A percentile compares a stretch with the other conserved stretches of the same genome.
These are phyloP conservation scores for Spea multiplicata DNA, from an alignment of 2,113 vertebrate species.

Conservation along the genomic window DNA sequence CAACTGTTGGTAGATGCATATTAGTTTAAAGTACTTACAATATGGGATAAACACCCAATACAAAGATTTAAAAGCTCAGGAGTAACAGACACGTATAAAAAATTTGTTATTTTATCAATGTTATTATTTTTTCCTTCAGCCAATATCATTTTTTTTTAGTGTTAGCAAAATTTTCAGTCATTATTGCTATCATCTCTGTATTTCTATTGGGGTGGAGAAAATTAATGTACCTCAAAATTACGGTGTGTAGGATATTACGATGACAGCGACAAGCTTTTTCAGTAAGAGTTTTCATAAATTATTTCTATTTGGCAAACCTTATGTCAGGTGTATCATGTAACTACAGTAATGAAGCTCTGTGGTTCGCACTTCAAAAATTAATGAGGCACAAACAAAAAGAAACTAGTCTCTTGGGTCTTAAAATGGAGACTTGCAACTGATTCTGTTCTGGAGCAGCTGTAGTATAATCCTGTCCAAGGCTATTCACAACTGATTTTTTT, in stretches of 20 bases:
- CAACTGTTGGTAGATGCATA: too few relatives aligned
- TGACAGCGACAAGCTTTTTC: constrained; percentile 9
- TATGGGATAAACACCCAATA: too few relatives aligned
- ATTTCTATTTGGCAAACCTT: constrained; percentile 32
- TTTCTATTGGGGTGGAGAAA: not conserved
- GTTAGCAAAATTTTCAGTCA: not conserved
- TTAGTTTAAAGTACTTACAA: too few relatives aligned
- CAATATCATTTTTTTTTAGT: constrained; percentile 5
- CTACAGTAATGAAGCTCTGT: constrained; percentile 20
- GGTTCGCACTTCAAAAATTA: constrained; percentile 37
- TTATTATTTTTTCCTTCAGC: not conserved
- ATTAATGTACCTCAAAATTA: constrained; percentile 18
- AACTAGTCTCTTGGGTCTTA: constrained; percentile 3
- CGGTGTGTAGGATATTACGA: constrained; percentile 7
- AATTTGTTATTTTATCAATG: too few relatives aligned
- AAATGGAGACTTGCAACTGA: not conserved
- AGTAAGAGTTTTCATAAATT: constrained; percentile 24
- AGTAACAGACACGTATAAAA: too few relatives aligned
- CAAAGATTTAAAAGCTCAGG: too few relatives aligned
- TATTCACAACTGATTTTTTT: too few relatives aligned
- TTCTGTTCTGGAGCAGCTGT: not conserved
- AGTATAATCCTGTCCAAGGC: too few relatives aligned
- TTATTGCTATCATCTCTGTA: constrained; percentile 13
- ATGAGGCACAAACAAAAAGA: constrained; percentile 30
- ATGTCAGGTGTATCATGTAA: constrained; percentile 30